These are phyloP conservation scores for Tridacna gigas DNA, from an alignment of 2,888 invertebrate species.

Conservation along the genomic window DNA sequence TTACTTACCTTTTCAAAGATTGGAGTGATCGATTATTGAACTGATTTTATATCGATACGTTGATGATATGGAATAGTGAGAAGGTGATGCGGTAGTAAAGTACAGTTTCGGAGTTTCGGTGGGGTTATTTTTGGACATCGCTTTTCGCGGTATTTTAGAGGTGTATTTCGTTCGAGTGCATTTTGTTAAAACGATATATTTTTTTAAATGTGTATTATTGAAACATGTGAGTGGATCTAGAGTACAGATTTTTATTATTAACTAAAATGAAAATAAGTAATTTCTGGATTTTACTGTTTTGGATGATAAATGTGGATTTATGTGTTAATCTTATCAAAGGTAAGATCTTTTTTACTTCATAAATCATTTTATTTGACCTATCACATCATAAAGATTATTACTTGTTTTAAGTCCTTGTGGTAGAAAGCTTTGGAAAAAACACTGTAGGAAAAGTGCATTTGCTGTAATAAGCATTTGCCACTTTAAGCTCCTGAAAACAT, in stretches of 20 bases:
- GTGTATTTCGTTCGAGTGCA: not conserved
- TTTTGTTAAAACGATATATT: not conserved
- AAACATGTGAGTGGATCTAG: slow-evolving; percentile 21
- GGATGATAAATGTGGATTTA: slow-evolving; percentile 10
- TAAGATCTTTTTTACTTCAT: not conserved
- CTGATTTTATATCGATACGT: slow-evolving; percentile 10
- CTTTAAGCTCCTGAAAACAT: no score
- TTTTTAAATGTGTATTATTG: slow-evolving; percentile 19
- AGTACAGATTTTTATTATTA: not conserved
- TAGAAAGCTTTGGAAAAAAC: no score
- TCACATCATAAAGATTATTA: no score
- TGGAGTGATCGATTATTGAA: slow-evolving; percentile 18
- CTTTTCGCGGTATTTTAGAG: slow-evolving; percentile 18
- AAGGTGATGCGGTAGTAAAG: not conserved
- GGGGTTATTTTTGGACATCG: not conserved
- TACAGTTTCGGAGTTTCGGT: not conserved
- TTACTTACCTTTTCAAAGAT: not conserved
- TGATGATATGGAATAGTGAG: slow-evolving; percentile 3
- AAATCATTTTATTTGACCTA: no score
- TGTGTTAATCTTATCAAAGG: slow-evolving; percentile 8
- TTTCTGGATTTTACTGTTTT: slow-evolving; percentile 15
- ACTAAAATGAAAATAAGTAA: not conserved
- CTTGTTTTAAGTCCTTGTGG: no score
- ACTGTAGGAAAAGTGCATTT: no score
- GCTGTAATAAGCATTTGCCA: no score